Percentiles rank a stretch among this genome's conserved stretches.
Evolutionary conservation across 2,888 invertebrate genomes (phyloP).

Genomic region (Conomelus anceps): DNA sequence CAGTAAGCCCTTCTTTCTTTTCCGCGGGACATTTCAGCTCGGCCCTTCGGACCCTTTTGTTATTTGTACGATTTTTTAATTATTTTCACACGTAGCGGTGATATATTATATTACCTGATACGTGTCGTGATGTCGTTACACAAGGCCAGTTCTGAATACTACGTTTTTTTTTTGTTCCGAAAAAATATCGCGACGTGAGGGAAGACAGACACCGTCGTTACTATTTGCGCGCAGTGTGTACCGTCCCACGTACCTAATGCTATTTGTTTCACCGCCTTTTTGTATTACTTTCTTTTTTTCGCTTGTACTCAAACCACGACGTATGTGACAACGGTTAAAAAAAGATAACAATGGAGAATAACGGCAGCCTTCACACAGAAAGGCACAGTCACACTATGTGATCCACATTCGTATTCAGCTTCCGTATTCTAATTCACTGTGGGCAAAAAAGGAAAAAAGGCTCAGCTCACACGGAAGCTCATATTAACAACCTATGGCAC

Average conservation of each 20-base stretch:
- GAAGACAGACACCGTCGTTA: not conserved
- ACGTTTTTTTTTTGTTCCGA: not conserved
- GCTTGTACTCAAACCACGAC: not conserved
- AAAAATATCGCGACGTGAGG: not conserved
- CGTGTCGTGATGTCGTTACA: not conserved
- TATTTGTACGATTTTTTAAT: slow-evolving; percentile 7
- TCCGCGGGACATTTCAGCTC: not conserved
- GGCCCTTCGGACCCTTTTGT: not conserved
- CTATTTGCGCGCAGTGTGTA: not conserved
- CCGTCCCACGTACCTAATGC: not conserved
- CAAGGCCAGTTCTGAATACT: not conserved
- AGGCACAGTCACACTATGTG: not conserved
- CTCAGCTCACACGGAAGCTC: not conserved
- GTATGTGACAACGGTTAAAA: not conserved
- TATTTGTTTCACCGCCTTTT: not conserved
- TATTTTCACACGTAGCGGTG: not conserved
- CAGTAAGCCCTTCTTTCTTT: not conserved
- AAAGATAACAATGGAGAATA: not conserved
- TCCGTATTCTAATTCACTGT: not conserved
- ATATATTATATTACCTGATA: not conserved
- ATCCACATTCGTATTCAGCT: not conserved
- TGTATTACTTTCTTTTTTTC: not conserved
- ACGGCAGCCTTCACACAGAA: not conserved
- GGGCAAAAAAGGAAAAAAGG: not conserved
- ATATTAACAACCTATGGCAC: not conserved